phyloP scores from a whole-genome alignment of 2,888 invertebrate species.

The Cremastinae sp. region DNA sequence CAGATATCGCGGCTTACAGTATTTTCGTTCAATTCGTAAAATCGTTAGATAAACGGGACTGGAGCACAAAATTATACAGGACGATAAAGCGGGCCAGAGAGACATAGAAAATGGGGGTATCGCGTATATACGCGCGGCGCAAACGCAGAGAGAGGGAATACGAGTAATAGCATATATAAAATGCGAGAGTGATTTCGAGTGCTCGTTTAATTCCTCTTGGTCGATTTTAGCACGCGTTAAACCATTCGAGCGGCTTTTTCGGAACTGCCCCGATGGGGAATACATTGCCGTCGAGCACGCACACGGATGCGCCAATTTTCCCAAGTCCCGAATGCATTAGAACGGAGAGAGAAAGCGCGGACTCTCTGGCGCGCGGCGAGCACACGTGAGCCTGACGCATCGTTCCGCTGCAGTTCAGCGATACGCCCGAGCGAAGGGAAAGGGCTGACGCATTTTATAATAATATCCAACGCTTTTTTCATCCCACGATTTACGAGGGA shows the following conservation, averaged over 20 bases:
- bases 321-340: constrained; percentile 27
- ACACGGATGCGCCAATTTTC: constrained; percentile 24
- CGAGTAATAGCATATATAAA: constrained; percentile 50
- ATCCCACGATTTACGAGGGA: constrained; percentile 67
- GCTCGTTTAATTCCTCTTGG: constrained; percentile 52
- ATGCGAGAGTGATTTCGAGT: constrained; percentile 50
- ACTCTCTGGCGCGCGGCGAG: constrained; percentile 43
- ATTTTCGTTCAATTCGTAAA: constrained; percentile 12
- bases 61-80: constrained; percentile 27
- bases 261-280: constrained; percentile 30
- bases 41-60: constrained; percentile 12
- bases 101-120: constrained; percentile 9
- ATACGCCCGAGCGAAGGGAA: constrained; percentile 49
- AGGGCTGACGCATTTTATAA: constrained; percentile 65
- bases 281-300: constrained; percentile 14
- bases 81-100: constrained; percentile 8
- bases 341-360: constrained; percentile 29
- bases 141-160: constrained; percentile 15
- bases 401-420: constrained; percentile 63
- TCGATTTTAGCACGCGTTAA: constrained; percentile 57
- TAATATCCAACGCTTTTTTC: constrained; percentile 68
- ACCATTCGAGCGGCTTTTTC: constrained; percentile 49
- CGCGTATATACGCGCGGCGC: no score
- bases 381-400: constrained; percentile 60
- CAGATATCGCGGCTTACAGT: constrained; percentile 2